Conservation (phyloP, 2,888 invertebrate genomes). For the Ormyrus labotus region DNA sequence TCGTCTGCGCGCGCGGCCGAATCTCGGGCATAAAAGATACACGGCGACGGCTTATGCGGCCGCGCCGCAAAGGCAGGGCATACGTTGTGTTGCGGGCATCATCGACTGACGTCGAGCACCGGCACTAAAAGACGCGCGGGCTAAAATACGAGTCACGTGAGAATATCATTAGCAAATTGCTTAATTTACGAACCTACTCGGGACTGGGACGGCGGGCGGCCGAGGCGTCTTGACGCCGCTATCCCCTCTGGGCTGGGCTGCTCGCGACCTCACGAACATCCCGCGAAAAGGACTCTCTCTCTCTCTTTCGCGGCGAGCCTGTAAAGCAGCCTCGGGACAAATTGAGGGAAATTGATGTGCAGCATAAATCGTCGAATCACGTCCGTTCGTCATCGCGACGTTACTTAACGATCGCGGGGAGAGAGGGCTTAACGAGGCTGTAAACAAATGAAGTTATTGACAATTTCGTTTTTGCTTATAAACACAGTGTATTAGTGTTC, state of each 20-base stretch:
- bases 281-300: constrained; percentile 10
- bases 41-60: constrained; percentile 12
- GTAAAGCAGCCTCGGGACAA: constrained; percentile 42
- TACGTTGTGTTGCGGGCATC: constrained; percentile 43
- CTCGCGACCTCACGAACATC: constrained; percentile 21
- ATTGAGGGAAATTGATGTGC: constrained; percentile 51
- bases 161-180: constrained; percentile 75
- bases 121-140: constrained; percentile 68
- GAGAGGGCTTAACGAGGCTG: constrained; percentile 47
- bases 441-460: constrained; percentile 57
- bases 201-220: background rate
- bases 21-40: constrained; percentile 3
- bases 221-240: constrained; percentile 13
- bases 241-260: constrained; percentile 26
- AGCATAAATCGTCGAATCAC: constrained; percentile 50
- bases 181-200: constrained; percentile 69
- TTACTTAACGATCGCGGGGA: constrained; percentile 39
- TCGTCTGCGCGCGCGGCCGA: constrained; percentile 10
- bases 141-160: constrained; percentile 73
- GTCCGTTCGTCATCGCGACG: constrained; percentile 52
- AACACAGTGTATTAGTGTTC: constrained; percentile 39
- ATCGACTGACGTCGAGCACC: constrained; percentile 68
- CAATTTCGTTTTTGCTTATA: constrained; percentile 42
- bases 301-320: constrained; percentile 6
- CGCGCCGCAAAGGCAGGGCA: background rate